Evolutionary conservation across 2,888 invertebrate genomes (phyloP).

Genomic region (Gymnocheta viridis): DNA sequence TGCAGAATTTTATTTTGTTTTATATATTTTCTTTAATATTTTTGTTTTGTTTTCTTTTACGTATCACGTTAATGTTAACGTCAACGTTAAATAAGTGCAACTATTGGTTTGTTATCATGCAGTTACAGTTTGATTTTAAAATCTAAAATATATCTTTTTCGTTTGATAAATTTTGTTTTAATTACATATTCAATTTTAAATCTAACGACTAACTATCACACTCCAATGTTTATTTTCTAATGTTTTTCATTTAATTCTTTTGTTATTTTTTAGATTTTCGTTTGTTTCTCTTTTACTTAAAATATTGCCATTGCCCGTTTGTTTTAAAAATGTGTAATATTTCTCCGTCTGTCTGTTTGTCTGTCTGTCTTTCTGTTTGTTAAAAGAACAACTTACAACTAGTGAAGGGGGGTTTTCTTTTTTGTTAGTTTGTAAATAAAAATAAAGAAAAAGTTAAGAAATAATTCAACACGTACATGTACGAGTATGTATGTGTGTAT

Average conservation of each 20-base stretch:
- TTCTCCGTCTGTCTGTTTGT: slow-evolving; percentile 30
- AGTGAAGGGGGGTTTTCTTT: too few relatives aligned
- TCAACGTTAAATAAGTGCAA: slow-evolving; percentile 57
- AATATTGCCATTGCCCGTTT: slow-evolving; percentile 69
- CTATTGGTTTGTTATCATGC: slow-evolving; percentile 65
- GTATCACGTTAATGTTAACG: slow-evolving; percentile 18
- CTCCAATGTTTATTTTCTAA: slow-evolving; percentile 65
- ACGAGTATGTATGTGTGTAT: too few relatives aligned
- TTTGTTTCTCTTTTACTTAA: slow-evolving; percentile 50
- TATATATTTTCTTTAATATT: slow-evolving; percentile 1
- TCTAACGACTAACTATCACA: slow-evolving; percentile 73
- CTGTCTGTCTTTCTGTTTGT: slow-evolving; percentile 33
- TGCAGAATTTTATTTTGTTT: slow-evolving; percentile 9
- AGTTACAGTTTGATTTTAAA: slow-evolving; percentile 45
- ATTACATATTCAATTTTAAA: slow-evolving; percentile 51
- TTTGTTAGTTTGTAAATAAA: slow-evolving; percentile 48
- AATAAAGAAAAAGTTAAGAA: slow-evolving; percentile 14
- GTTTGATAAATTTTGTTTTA: slow-evolving; percentile 36
- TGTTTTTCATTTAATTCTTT: slow-evolving; percentile 11
- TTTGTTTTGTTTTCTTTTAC: slow-evolving; percentile 12
- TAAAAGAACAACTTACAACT: slow-evolving; percentile 55
- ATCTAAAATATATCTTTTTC: slow-evolving; percentile 51
- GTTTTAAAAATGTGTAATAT: slow-evolving; percentile 19
- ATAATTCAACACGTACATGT: slow-evolving; percentile 31
- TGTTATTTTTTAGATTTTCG: slow-evolving; percentile 11